Evolutionary conservation across 2,113 vertebrate genomes (phyloP), one percentile per base, ranked within the genome.

Genomic region (Phyllopteryx taeniolatus): DNA sequence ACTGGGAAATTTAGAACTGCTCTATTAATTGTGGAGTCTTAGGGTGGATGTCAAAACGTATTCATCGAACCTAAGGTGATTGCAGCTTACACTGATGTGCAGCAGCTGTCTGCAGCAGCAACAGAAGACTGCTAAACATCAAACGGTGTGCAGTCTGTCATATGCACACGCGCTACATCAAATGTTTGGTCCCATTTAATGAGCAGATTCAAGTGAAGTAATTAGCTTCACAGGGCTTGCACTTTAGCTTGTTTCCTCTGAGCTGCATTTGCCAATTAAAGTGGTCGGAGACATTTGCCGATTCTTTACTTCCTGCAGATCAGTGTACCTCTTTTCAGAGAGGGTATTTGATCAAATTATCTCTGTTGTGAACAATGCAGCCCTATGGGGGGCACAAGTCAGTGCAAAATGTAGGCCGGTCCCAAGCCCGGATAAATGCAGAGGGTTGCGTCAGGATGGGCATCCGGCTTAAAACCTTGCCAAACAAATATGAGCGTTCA

Each of bases 91-190:
- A 44, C 12, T 44, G 42, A n/a, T 22, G 19, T 14, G 39, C n/a
- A 64, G 62, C 62, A 64, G 62, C 20, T 64, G 62, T 64, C 62
- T n/a, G 39, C 42, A 64, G 39, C 62, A 44, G 62, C 62, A 7
- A n/a, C 20, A 44, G 61, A 42, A 63, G 61, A 42, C 17, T 42
- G 35, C 61, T 20, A 63, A 15, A 43, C 62, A 65, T 65, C 62
- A 65, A 65, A 65, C 19, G 35, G 35, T 43, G 42, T 27, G 62
- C 62, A 22, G 62, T 22, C 62, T 65, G 62, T 65, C 62, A 44
- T 39, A 65, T 65, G 39, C 19, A 65, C 20, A 2, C 39, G 20
- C 2, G 35, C 61, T 42, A 63, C 61, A 63, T 42, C 62, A 65
- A 65, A 65, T 64, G 62, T 62, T 62, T 39, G 60, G 33, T 20